Evolutionary conservation across 2,797 vertebrate species (phyloP).

Genomic region (Harpagifer antarcticus): DNA sequence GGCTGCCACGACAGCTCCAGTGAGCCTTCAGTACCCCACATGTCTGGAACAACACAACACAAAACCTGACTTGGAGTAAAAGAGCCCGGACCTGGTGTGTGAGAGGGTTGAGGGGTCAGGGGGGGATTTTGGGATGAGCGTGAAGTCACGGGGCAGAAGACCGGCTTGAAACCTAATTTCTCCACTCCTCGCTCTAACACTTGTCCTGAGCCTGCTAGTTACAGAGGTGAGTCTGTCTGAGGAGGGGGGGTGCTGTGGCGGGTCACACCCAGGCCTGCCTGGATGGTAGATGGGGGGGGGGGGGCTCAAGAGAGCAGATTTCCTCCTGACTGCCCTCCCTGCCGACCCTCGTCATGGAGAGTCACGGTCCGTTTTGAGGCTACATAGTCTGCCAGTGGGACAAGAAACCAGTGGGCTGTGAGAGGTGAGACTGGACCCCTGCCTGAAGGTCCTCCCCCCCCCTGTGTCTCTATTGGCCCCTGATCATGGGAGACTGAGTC

Average conservation of each 20-base stretch:
- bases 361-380: conserved; percentile 64
- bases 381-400: conserved; percentile 73
- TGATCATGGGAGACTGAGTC: conserved; percentile 72
- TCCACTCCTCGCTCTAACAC: conserved; percentile 63
- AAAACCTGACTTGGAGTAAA: conserved; percentile 69
- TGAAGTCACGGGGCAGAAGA: conserved; percentile 60
- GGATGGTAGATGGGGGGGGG: conserved; percentile 80
- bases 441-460: conserved; percentile 69
- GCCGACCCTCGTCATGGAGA: conserved; percentile 50
- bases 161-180: conserved; percentile 57
- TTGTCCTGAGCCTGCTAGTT: conserved; percentile 77
- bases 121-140: conserved; percentile 56
- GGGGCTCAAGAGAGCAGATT: conserved; percentile 80
- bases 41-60: conserved; percentile 64
- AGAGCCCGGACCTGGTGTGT: conserved; percentile 46
- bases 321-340: conserved; percentile 69
- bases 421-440: conserved; percentile 66
- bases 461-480: conserved; percentile 80
- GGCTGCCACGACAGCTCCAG: conserved; percentile 62
- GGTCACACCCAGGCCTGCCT: conserved; percentile 95
- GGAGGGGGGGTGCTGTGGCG: conserved; percentile 69
- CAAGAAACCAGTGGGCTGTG: conserved; percentile 74
- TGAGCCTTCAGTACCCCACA: conserved; percentile 56
- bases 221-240: conserved; percentile 68
- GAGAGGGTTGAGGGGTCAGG: conserved; percentile 44